Evolutionary conservation across 2,888 invertebrate species (phyloP).

Genomic region (Drosophila neotestacea): DNA sequence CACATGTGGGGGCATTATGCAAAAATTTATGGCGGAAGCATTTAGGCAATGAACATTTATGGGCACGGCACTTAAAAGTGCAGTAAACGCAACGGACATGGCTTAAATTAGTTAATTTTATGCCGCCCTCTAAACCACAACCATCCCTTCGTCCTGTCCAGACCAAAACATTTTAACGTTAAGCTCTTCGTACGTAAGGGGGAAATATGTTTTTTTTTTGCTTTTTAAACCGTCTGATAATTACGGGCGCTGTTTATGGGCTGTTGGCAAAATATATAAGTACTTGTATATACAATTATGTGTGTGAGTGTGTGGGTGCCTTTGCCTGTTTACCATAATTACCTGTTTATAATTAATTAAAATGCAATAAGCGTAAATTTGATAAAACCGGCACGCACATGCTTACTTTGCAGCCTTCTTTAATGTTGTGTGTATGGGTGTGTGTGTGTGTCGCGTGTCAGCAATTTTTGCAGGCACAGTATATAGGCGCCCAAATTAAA

Average conservation of each 20-base stretch:
- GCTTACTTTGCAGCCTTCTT: constrained; percentile 59
- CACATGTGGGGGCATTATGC: constrained; percentile 62
- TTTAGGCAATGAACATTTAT: constrained; percentile 57
- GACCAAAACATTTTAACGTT: constrained; percentile 32
- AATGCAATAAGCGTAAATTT: constrained; percentile 82
- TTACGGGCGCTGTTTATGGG: constrained; percentile 51
- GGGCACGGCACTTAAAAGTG: constrained; percentile 50
- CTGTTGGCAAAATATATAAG: constrained; percentile 24
- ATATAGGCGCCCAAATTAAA: constrained; percentile 48
- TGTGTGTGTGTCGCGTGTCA: constrained; percentile 43
- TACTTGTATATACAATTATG: constrained; percentile 19
- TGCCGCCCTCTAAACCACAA: constrained; percentile 18
- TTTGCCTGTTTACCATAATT: constrained; percentile 77
- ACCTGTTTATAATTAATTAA: constrained; percentile 82
- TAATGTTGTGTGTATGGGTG: neutral
- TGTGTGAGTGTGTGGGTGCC: constrained; percentile 22
- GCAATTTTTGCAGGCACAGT: constrained; percentile 47
- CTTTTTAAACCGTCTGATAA: constrained; percentile 34
- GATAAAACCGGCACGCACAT: constrained; percentile 70
- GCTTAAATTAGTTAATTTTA: constrained; percentile 51
- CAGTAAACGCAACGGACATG: constrained; percentile 45
- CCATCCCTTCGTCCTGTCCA: neutral
- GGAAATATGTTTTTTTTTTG: constrained; percentile 23
- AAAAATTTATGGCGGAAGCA: constrained; percentile 59
- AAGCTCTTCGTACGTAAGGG: constrained; percentile 41